Base-by-base conservation (phyloP, 1,140 invertebrate genomes). In the Agrypnia vestita region DNA sequence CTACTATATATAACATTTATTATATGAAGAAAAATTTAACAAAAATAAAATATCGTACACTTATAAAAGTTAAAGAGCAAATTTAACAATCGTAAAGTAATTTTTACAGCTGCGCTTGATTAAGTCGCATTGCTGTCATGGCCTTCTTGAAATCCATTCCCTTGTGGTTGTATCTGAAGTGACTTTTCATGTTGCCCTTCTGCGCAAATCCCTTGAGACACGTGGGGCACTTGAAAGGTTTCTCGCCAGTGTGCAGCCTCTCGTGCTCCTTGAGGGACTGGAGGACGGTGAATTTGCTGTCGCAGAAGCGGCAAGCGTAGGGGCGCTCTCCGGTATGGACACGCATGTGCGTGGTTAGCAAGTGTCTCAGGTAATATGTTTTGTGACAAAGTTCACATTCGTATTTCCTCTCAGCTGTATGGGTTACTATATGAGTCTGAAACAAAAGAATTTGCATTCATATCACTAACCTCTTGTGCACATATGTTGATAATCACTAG, bases 271-370 rank as follows among this genome's bases (percentile, higher is more conserved):
- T 78, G 46, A 53, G 67, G 82, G 77, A 9, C 19, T 51, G 67
- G 0, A 3, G 0, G 17, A 49, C 12, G 6, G 67, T 17, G 46
- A 90, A 90, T 59, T 84, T 84, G 47, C 85, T 85, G 0, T 85
- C 85, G 80, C 87, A 88, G 56, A 84, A 83, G n/a, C 79, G 55
- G 76, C 84, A 87, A 17, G 83, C 67, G 59, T 84, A 93, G 1
- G 92, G 92, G 61, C 91, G 85, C 84, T 93, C 92, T 4, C 92
- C 90, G 0, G 90, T 77, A 12, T 77, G 75, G 15, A 73, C 62
- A 43, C 81, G 15, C 49, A 82, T 59, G 51, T 84, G 83, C 3
- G 72, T 76, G 3, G 43, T 84, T 80, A 83, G 85, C 69, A 74
- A 62, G 13, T 69, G 75, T 56, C 73, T 79, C 49, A 74, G 76